phyloP scores from a whole-genome alignment of 2,113 vertebrate genomes.

The Leucopsar rothschildi region DNA sequence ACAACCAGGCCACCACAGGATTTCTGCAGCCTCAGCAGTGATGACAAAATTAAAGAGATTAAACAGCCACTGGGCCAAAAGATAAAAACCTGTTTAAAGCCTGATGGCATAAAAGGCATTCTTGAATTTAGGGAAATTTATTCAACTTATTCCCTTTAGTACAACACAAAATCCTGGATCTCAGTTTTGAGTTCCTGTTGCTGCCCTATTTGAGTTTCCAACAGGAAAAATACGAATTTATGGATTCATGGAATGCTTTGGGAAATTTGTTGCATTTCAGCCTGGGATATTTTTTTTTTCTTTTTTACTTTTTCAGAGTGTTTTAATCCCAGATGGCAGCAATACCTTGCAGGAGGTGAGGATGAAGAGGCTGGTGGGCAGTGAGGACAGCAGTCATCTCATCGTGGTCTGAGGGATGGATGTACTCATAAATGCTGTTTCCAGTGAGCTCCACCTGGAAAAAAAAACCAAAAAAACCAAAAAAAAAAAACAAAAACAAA shows the following conservation, averaged over 20 bases:
- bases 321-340: neutral
- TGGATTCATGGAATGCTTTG: neutral
- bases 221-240: neutral
- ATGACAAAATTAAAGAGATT: neutral
- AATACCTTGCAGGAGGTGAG: constrained; percentile 86
- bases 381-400: constrained; percentile 92
- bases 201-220: neutral
- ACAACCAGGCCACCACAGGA: neutral
- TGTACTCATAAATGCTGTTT: constrained; percentile 96
- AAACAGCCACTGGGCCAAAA: neutral
- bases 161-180: neutral
- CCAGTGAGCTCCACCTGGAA: constrained; percentile 93
- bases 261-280: neutral
- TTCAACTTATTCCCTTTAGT: neutral
- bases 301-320: neutral
- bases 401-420: constrained; percentile 92
- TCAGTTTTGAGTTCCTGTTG: neutral
- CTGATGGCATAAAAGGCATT: neutral
- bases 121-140: neutral
- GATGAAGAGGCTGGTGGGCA: constrained; percentile 83
- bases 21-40: neutral
- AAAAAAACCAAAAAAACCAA: neutral
- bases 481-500: neutral
- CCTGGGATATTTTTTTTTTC: neutral
- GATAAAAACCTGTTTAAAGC: neutral